These are phyloP conservation scores for Leptinotarsa juncta DNA, from an alignment of 2,888 invertebrate genomes.

Conservation along the genomic window DNA sequence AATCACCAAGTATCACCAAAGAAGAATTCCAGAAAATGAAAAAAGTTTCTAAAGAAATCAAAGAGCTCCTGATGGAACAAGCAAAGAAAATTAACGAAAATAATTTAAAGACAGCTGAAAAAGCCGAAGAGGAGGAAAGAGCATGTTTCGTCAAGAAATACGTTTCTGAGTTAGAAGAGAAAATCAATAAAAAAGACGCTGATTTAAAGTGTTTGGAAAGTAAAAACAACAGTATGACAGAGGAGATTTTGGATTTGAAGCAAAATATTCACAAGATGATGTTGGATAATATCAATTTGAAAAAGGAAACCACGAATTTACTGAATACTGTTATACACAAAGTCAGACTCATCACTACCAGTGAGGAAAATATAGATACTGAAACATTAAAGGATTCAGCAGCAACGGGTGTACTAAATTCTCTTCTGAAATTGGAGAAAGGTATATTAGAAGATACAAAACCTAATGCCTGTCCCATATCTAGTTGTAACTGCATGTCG, in stretches of 20 bases:
- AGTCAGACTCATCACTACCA: constrained; percentile 29
- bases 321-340: constrained; percentile 43
- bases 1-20: constrained; percentile 34
- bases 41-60: constrained; percentile 45
- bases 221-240: constrained; percentile 34
- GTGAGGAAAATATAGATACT: not conserved
- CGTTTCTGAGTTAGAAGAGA: constrained; percentile 29
- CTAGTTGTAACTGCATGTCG: constrained; percentile 25
- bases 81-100: constrained; percentile 31
- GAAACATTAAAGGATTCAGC: constrained; percentile 30
- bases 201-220: constrained; percentile 27
- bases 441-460: not conserved
- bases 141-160: constrained; percentile 1
- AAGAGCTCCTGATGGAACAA: constrained; percentile 35
- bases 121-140: constrained; percentile 13
- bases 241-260: constrained; percentile 42
- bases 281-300: constrained; percentile 44
- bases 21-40: constrained; percentile 43
- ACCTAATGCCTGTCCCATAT: constrained; percentile 3
- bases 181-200: constrained; percentile 21
- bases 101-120: constrained; percentile 8
- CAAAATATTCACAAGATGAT: constrained; percentile 41
- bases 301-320: constrained; percentile 42
- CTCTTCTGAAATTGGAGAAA: constrained; percentile 36
- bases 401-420: constrained; percentile 35